Evolutionary conservation across 2,888 invertebrate species (phyloP), one percentile per base, ranked within the genome.

Genomic region (Troides oblongomaculatus): DNA sequence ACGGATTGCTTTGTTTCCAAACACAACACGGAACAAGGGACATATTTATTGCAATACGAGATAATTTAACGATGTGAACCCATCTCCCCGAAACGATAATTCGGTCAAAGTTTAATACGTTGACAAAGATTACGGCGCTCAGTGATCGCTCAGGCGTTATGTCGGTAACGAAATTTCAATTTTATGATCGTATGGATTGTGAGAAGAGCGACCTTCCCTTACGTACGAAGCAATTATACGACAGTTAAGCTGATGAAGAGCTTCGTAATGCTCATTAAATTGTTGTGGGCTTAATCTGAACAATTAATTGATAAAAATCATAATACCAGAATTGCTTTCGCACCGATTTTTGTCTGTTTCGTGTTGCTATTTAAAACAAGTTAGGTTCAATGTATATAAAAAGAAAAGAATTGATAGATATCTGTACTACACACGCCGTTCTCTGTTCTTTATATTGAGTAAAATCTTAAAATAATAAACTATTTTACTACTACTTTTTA

Each of bases 21-120:
- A 92, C 90, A 89, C 75, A 76, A 78, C 76, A 77, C 78, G 77
- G 76, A 77, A 81, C 79, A 82, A 75, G 46, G 76, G 87, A 84
- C 89, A 88, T 86, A 90, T 92, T 91, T 89, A 92, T 92, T 84
- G 87, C 89, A 86, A 87, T 87, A 88, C 84, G 83, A 89, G 85
- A 90, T 85, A 84, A 86, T 88, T 91, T 92, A 86, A 92, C 90
- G 92, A 92, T 90, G 91, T 87, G 92, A 91, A 91, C 87, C 75
- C 81, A 79, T 81, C 81, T 46, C 80, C 77, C 77, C 77, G 75
- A 76, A 75, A 82, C 81, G 83, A 81, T 92, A 90, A 92, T 87
- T 91, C 91, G 90, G 92, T 92, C 92, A 92, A 86, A 92, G 87
- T 92, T 92, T 92, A 92, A 92, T 84, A 79, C 88, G 89, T 79